phyloP scores from a whole-genome alignment of 2,113 vertebrate species.

The Hassar affinis region DNA sequence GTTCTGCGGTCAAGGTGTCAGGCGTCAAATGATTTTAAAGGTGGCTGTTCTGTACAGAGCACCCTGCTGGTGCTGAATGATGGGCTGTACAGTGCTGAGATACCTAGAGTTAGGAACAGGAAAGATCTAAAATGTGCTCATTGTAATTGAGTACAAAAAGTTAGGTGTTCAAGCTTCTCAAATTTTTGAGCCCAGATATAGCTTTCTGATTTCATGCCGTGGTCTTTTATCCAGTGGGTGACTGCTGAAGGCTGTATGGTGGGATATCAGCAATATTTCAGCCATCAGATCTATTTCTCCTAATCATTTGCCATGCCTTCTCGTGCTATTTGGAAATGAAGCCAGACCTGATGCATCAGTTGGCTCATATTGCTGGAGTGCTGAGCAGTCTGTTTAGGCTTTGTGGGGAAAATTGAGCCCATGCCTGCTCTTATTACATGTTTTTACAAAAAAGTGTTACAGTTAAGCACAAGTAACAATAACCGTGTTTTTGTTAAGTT shows the following conservation, averaged over 20 bases:
- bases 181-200: not conserved
- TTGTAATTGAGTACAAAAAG: not conserved
- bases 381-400: not conserved
- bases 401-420: constrained; percentile 49
- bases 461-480: not conserved
- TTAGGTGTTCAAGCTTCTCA: not conserved
- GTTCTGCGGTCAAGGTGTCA: not conserved
- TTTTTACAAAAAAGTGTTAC: constrained; percentile 20
- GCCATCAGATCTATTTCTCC: constrained; percentile 38
- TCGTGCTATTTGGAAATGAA: constrained; percentile 50
- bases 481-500: not conserved
- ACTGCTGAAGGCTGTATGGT: not conserved
- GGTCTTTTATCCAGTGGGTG: constrained; percentile 13
- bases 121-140: not conserved
- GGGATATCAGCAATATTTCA: constrained; percentile 25
- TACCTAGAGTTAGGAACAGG: not conserved
- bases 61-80: not conserved
- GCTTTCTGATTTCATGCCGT: constrained; percentile 11
- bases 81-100: not conserved
- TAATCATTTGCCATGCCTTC: constrained; percentile 53
- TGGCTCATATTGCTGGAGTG: not conserved
- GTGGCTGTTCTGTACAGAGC: not conserved
- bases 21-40: not conserved
- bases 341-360: constrained; percentile 48
- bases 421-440: constrained; percentile 10